Conservation (phyloP, 2,797 vertebrate species). For the Tenualosa thibaudeaui region DNA sequence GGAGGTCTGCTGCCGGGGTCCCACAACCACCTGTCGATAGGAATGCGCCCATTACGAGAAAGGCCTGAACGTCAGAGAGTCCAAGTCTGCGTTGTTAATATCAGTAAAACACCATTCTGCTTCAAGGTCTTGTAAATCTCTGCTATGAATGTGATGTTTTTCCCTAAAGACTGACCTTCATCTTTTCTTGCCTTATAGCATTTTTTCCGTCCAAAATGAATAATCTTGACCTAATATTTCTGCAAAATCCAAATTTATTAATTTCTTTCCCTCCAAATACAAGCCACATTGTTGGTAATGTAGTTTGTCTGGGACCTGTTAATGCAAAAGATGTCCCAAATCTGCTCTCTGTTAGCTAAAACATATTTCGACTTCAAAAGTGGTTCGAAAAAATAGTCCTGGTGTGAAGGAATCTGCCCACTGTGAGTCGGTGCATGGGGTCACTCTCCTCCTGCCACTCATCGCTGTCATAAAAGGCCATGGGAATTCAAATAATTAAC, state of each 20-base stretch:
- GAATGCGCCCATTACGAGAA: constrained; percentile 32
- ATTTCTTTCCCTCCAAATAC: neutral
- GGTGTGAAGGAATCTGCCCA: constrained; percentile 49
- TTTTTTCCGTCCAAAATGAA: neutral
- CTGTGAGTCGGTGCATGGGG: constrained; percentile 32
- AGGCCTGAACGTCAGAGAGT: neutral
- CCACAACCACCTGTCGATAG: constrained; percentile 49
- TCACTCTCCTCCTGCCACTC: constrained; percentile 44
- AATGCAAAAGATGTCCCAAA: neutral
- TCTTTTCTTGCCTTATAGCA: neutral
- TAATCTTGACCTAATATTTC: neutral
- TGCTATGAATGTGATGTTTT: neutral
- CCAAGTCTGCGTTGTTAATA: neutral
- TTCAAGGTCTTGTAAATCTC: neutral
- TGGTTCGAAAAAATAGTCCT: constrained; percentile 34
- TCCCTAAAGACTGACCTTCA: constrained; percentile 2
- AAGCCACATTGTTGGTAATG: neutral
- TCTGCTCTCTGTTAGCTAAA: neutral
- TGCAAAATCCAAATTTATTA: neutral
- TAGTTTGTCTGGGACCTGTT: neutral
- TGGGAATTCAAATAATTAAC: constrained; percentile 48
- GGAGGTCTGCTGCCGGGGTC: constrained; percentile 19
- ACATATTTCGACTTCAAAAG: constrained; percentile 33
- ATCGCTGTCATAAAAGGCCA: constrained; percentile 47
- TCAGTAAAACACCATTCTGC: constrained; percentile 13